Base-by-base conservation (phyloP, 2,113 vertebrate species). In the Protobothrops mucrosquamatus region DNA sequence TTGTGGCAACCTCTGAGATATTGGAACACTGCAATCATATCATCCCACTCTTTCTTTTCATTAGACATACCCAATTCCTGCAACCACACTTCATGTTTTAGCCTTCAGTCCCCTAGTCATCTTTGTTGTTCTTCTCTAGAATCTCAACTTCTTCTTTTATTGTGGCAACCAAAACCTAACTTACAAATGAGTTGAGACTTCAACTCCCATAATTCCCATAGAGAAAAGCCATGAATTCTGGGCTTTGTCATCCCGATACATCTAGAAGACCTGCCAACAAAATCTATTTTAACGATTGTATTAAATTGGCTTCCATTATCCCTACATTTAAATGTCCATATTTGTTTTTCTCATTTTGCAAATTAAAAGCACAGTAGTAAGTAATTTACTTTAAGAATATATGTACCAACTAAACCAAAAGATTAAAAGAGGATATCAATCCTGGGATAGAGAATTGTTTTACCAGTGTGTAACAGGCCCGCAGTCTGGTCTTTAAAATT, bases 381-480 rank as follows among this genome's bases (percentile, higher is more conserved):
- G 26, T 54, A 87, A n/a, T 88, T 52, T 46, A n/a, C 54, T 14
- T 34, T 88, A 6, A 61, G 39, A 89, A 48, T 29, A 12, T 52
- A 55, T 20, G 6, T 29, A 86, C 6, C 29, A 7, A 64, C 5
- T 48, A 39, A 89, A 59, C 55, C 9, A 64, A 61, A 7, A 48
- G 6, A 64, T 74, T 74, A 74, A 52, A 48, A 74, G 3, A 81
- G 18, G 18, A 43, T 81, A 43, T 26, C 4, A 54, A 48, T 20
- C 23, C 46, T 43, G 26, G 24, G 20, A 22, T 9, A 55, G 88
- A 85, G 22, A 24, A 4, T 12, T n/a, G 90, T 64, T 24, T 98
- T 97, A 99, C 99, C 99, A 96, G 99, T 99, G 96, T 99, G 99
- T 96, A 99, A 96, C 55, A 99, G 97, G 85, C 99, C 99, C 7